phyloP scores from a whole-genome alignment of 2,888 invertebrate genomes.

The Embidobia sp. region DNA sequence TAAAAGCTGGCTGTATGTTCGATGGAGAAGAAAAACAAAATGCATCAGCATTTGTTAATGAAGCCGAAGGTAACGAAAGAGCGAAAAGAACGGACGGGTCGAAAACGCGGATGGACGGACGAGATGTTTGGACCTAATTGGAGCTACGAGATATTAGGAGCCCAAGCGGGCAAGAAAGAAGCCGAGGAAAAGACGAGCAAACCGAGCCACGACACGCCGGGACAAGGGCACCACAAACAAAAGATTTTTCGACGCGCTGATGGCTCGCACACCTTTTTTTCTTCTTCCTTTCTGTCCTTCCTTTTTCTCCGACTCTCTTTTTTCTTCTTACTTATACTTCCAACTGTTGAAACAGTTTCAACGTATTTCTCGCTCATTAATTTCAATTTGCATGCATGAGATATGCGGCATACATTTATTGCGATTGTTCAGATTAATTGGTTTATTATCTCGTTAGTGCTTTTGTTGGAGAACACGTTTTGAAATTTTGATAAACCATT shows the following conservation, averaged over 20 bases:
- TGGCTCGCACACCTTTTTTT: slow-evolving; percentile 21
- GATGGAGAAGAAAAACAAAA: slow-evolving; percentile 79
- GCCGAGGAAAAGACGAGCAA: slow-evolving; percentile 62
- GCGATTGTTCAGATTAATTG: slow-evolving; percentile 57
- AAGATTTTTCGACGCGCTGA: slow-evolving; percentile 59
- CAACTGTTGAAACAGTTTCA: slow-evolving; percentile 46
- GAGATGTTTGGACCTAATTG: slow-evolving; percentile 80
- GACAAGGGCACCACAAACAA: slow-evolving; percentile 63
- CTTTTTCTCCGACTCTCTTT: slow-evolving; percentile 10
- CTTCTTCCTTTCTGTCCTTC: slow-evolving; percentile 6
- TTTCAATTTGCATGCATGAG: slow-evolving; percentile 62
- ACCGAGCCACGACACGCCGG: slow-evolving; percentile 48
- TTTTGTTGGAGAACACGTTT: slow-evolving; percentile 42
- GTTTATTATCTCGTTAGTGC: slow-evolving; percentile 48
- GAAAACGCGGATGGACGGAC: slow-evolving; percentile 69
- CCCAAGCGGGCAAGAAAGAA: slow-evolving; percentile 58
- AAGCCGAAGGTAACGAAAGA: slow-evolving; percentile 77
- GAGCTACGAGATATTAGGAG: slow-evolving; percentile 79
- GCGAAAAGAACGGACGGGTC: slow-evolving; percentile 67
- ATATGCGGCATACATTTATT: slow-evolving; percentile 52
- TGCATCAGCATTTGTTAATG: slow-evolving; percentile 81
- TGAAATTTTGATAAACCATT: slow-evolving; percentile 33
- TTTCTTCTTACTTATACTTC: slow-evolving; percentile 9
- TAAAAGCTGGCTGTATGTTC: slow-evolving; percentile 77
- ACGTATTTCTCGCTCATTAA: slow-evolving; percentile 62